Percentiles rank a stretch among this genome's conserved stretches.
These are phyloP conservation scores for Anas bernieri DNA, from an alignment of 2,797 vertebrate genomes.

Conservation along the genomic window DNA sequence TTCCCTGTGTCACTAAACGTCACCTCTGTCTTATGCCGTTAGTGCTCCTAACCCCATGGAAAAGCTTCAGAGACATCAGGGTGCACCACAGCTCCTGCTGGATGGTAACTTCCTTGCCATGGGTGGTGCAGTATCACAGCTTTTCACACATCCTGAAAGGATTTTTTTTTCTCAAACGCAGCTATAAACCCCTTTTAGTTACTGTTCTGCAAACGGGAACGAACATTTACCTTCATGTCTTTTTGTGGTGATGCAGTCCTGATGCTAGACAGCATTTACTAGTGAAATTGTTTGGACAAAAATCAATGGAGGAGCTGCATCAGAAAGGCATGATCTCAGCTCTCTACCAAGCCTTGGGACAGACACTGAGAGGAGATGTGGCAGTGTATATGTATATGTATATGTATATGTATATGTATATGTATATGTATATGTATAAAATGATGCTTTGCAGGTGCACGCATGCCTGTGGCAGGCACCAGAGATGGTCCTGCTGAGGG, in stretches of 20 bases:
- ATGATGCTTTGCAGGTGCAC: not conserved
- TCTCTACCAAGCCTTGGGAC: not conserved
- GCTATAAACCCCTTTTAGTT: not conserved
- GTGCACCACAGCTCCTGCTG: not conserved
- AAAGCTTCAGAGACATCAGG: not conserved
- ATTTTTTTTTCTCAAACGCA: not conserved
- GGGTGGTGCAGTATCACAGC: not conserved
- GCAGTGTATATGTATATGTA: no score
- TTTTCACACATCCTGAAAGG: not conserved
- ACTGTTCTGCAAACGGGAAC: not conserved
- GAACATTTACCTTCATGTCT: not conserved
- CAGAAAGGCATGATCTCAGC: not conserved
- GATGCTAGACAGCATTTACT: not conserved
- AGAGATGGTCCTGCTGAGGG: not conserved
- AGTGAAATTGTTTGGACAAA: not conserved
- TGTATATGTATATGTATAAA: no score
- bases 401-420: no score
- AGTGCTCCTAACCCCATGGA: not conserved
- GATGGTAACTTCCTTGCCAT: not conserved
- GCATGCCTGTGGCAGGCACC: fast-evolving
- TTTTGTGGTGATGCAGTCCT: not conserved
- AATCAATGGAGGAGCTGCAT: not conserved
- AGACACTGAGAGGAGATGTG: no score
- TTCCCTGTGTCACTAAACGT: not conserved
- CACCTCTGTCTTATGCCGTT: not conserved